Evolutionary conservation across 2,113 vertebrate species (phyloP).

Genomic region (Vidua macroura): DNA sequence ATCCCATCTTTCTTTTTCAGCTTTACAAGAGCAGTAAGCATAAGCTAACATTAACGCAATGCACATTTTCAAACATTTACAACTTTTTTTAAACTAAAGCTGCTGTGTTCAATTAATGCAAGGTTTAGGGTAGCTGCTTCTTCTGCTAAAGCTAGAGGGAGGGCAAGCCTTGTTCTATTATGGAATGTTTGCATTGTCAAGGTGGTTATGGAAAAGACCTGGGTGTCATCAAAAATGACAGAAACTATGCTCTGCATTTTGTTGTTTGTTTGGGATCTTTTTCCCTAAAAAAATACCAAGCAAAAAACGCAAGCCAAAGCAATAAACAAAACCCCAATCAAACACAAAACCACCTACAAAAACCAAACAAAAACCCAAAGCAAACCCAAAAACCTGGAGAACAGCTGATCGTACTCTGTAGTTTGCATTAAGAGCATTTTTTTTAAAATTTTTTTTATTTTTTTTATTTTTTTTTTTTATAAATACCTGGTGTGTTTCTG

Average conservation of each 20-base stretch:
- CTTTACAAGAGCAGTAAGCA: not conserved
- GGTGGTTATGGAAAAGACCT: not conserved
- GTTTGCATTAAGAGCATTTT: not conserved
- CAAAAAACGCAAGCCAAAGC: not conserved
- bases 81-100: not conserved
- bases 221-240: not conserved
- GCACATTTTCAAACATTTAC: not conserved
- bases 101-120: not conserved
- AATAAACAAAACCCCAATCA: not conserved
- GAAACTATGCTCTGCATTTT: not conserved
- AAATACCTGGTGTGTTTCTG: not conserved
- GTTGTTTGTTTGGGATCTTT: fast-evolving
- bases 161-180: not conserved
- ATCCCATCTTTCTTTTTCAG: not conserved
- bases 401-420: not conserved
- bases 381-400: not conserved
- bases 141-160: not conserved
- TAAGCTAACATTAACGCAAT: not conserved
- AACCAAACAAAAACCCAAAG: not conserved
- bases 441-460: too few relatives aligned
- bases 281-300: fast-evolving
- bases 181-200: not conserved
- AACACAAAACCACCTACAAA: fast-evolving
- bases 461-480: not conserved
- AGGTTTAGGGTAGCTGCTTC: not conserved